phyloP scores from a whole-genome alignment of 2,797 vertebrate genomes.

The Numenius phaeopus region DNA sequence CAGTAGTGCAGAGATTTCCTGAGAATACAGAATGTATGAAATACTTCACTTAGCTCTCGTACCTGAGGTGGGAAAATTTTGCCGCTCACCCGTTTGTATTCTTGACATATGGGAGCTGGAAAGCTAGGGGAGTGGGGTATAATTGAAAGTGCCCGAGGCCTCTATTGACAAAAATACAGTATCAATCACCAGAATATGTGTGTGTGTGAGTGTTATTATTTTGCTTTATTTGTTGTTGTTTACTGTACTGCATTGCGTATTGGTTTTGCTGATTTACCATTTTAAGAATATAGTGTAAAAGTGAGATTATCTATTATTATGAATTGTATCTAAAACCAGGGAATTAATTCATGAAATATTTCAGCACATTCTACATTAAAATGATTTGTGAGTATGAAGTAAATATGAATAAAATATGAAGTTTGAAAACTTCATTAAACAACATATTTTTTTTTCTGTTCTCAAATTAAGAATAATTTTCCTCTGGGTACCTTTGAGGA shows the following conservation, averaged over 20 bases:
- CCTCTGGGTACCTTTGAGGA: constrained; percentile 21
- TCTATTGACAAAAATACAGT: constrained; percentile 14
- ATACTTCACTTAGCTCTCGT: background rate
- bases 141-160: constrained; percentile 21
- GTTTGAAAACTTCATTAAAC: constrained; percentile 18
- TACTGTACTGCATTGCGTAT: background rate
- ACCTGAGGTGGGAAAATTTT: background rate
- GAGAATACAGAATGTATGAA: background rate
- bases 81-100: background rate
- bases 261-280: constrained; percentile 5
- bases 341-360: constrained; percentile 1
- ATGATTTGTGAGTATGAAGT: background rate
- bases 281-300: constrained; percentile 17
- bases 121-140: background rate
- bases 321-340: background rate
- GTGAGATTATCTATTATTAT: background rate
- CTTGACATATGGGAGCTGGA: constrained; percentile 12
- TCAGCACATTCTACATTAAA: background rate
- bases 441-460: background rate
- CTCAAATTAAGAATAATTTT: constrained; percentile 35
- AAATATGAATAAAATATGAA: constrained; percentile 17
- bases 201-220: background rate
- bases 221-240: constrained; percentile 9
- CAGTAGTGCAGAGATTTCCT: background rate
- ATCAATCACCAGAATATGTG: constrained; percentile 19